Base-by-base conservation (phyloP, 1,140 invertebrate genomes). In the Anoplolepis gracilipes region DNA sequence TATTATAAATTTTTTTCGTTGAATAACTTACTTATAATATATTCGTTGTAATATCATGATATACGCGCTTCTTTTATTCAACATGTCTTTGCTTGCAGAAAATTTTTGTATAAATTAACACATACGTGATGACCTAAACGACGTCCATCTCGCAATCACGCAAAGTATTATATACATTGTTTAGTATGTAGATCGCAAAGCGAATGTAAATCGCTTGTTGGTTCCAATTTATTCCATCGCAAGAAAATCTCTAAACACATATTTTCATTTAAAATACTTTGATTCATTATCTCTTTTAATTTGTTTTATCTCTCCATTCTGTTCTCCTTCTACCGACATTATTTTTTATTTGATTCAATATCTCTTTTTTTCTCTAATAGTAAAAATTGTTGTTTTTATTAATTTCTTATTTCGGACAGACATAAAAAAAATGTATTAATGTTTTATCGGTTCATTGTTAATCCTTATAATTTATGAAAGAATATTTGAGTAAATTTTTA, bases 101-200 rank as follows among this genome's bases (percentile, higher is more conserved):
- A 59, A 46, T 28, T 73, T 55, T 53, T 19, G 19, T 30, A 42
- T 72, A 42, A 72, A 36, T 72, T 46, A 81, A 81, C 30, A 55
- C 10, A 78, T 64, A 62, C 25, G n/a, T 67, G 64, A 57, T n/a
- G 25, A 59, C 30, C 19, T 59, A 57, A 36, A 70, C 42, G 65
- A 59, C 72, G 65, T 25, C 70, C n/a, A 53, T 81, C 77, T 36
- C 77, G 49, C 30, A n/a, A 55, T 70, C 46, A 72, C 53, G 25
- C 64, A 36, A 72, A 13, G 16, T 49, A n/a, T n/a, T n/a, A n/a
- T n/a, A n/a, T n/a, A 33, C 13, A 8, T 67, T 42, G 13, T 72
- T 28, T 55, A 30, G 6, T n/a, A n/a, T n/a, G n/a, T n/a, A 77
- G 30, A 77, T 33, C 19, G 57, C 36, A 77, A 30, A 2, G 64